Evolutionary conservation across 35 echinoderm and acorn worm genomes (phyloP).

Genomic region (Ptychodera flava): DNA sequence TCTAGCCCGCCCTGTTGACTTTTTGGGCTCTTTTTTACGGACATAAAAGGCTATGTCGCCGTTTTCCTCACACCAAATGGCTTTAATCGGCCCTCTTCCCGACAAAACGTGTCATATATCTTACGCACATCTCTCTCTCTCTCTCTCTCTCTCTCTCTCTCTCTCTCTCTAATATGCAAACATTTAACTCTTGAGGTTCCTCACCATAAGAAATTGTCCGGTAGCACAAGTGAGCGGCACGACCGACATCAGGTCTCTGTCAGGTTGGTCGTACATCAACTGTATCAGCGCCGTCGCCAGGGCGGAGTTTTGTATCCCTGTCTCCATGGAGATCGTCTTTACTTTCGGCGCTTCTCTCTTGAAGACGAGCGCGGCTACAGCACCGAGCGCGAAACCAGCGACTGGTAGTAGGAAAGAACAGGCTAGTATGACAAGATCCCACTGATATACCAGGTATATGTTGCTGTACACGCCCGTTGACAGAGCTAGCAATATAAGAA

Average conservation of each 20-base stretch:
- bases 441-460: slow-evolving; percentile 24
- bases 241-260: slow-evolving; percentile 56
- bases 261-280: slow-evolving; percentile 56
- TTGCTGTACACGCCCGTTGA: slow-evolving; percentile 30
- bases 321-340: slow-evolving; percentile 67
- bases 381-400: slow-evolving; percentile 27
- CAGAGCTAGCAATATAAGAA: slow-evolving; percentile 36
- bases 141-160: no score
- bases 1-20: no score
- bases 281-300: slow-evolving; percentile 51
- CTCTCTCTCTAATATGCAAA: no score
- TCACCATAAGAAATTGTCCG: slow-evolving; percentile 36
- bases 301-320: slow-evolving; percentile 71
- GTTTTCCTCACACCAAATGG: no score
- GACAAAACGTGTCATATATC: no score
- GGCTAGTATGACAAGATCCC: slow-evolving; percentile 8
- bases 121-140: no score
- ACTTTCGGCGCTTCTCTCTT: slow-evolving; percentile 27
- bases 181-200: no score
- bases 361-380: slow-evolving; percentile 15
- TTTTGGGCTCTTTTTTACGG: no score
- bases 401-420: slow-evolving; percentile 15
- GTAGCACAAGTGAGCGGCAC: slow-evolving; percentile 37
- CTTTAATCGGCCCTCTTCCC: no score
- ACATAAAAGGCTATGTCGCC: no score